Percentiles rank a stretch among this genome's conserved stretches.
Evolutionary conservation across 2,888 invertebrate species (phyloP).

Genomic region (Caenorhabditis auriculariae): DNA sequence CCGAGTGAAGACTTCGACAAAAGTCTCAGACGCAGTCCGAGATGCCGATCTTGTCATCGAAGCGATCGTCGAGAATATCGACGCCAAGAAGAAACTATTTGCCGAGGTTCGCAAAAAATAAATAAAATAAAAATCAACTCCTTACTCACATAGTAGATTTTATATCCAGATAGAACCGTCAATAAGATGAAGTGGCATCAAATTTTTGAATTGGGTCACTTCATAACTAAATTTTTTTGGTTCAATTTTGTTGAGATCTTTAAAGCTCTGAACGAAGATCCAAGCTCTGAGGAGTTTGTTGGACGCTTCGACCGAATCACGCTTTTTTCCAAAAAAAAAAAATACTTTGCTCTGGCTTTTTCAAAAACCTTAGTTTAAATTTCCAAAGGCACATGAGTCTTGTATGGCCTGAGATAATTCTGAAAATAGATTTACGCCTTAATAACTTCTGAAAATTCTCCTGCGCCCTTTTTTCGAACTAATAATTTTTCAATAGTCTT

Average conservation of each 20-base stretch:
- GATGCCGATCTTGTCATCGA: conserved; percentile 73
- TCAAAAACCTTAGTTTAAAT: too few species aligned
- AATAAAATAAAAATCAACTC: neutral
- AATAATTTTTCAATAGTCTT: neutral
- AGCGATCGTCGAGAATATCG: conserved; percentile 82
- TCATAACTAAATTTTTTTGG: too few species aligned
- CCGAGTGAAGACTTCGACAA: conserved; percentile 72
- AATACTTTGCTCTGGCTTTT: too few species aligned
- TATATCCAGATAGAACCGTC: too few species aligned
- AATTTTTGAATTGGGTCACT: too few species aligned
- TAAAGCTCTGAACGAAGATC: too few species aligned
- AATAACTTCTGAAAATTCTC: neutral
- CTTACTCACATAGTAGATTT: neutral
- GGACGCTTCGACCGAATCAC: too few species aligned
- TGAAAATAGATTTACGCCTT: neutral
- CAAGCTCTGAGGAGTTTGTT: too few species aligned
- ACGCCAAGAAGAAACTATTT: conserved; percentile 77
- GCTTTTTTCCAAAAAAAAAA: too few species aligned
- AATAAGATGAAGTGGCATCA: too few species aligned
- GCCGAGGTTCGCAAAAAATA: conserved; percentile 63
- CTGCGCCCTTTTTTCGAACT: neutral
- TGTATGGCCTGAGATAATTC: neutral
- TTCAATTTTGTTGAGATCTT: too few species aligned
- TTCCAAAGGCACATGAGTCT: too few species aligned
- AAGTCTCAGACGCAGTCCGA: conserved; percentile 72